A percentile compares a stretch with the other conserved stretches of the same genome.
phyloP scores from a whole-genome alignment of 2,113 vertebrate species.

The Peromyscus polionotus region DNA sequence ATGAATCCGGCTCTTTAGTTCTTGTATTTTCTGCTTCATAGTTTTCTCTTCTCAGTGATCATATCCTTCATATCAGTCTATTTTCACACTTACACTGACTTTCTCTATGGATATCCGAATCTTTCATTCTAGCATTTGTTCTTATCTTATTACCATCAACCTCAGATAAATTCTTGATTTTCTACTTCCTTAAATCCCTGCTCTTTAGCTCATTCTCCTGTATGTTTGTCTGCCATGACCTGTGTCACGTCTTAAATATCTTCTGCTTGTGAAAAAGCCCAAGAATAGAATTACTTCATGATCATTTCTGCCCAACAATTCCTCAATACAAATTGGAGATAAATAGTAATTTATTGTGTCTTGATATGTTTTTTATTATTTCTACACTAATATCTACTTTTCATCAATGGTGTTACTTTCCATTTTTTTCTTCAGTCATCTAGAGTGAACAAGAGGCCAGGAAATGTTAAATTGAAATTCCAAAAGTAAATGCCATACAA shows the following conservation, averaged over 20 bases:
- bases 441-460: background rate
- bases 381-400: background rate
- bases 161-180: background rate
- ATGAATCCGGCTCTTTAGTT: background rate
- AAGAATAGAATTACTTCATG: background rate
- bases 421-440: background rate
- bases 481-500: background rate
- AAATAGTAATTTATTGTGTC: background rate
- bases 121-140: background rate
- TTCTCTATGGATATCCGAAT: background rate
- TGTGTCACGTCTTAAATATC: background rate
- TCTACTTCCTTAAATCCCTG: background rate
- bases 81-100: background rate
- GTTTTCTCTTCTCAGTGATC: background rate
- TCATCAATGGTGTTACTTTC: background rate
- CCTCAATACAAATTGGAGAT: background rate
- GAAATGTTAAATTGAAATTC: background rate
- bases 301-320: background rate
- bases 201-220: background rate
- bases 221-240: background rate
- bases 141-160: background rate
- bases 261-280: background rate
- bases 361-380: background rate
- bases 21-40: background rate
- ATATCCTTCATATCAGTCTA: background rate